Percentiles rank a stretch among this genome's conserved stretches.
Evolutionary conservation across 2,113 vertebrate species (phyloP).

Genomic region (Megalops atlanticus): DNA sequence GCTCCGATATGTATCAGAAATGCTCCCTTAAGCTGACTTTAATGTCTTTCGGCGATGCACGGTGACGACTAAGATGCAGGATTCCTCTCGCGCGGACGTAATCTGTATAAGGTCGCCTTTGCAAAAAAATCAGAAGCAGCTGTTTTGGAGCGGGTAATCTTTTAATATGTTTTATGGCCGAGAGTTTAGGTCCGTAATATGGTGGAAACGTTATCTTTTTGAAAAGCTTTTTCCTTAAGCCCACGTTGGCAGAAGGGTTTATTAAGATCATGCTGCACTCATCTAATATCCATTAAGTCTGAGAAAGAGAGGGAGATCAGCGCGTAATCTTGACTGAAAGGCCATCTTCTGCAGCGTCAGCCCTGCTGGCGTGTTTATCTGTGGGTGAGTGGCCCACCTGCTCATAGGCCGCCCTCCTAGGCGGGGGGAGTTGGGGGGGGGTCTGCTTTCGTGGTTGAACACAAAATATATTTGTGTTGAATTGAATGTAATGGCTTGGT

Average conservation of each 20-base stretch:
- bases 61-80: background rate
- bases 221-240: background rate
- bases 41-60: background rate
- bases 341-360: background rate
- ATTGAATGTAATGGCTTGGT: too few species aligned
- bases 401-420: too few species aligned
- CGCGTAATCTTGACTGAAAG: background rate
- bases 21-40: background rate
- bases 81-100: background rate
- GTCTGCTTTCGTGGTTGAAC: too few species aligned
- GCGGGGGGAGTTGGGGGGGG: too few species aligned
- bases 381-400: too few species aligned
- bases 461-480: too few species aligned
- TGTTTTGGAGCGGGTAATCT: background rate
- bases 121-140: background rate
- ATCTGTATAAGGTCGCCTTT: background rate
- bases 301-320: background rate
- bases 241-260: background rate
- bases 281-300: background rate
- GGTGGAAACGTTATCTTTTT: background rate
- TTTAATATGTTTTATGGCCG: conserved; percentile 13
- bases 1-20: background rate
- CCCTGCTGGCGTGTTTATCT: background rate
- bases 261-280: background rate
- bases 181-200: background rate